Percentiles rank a stretch among this genome's conserved stretches.
These are phyloP conservation scores for Ichneumoninae sp. DNA, from an alignment of 2,888 invertebrate species.

Conservation along the genomic window DNA sequence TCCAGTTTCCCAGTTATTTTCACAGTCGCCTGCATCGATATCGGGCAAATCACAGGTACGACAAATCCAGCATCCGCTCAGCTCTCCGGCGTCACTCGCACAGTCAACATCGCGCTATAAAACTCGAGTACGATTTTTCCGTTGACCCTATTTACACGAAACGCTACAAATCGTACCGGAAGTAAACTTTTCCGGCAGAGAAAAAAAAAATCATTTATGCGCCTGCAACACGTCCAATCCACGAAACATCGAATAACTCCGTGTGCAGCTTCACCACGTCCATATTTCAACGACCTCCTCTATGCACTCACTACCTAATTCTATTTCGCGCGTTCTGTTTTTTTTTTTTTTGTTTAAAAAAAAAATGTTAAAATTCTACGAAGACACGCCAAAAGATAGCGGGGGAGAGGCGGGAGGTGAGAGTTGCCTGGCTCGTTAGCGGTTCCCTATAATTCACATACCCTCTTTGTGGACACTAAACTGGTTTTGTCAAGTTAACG, in stretches of 20 bases:
- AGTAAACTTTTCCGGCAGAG: background rate
- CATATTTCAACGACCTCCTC: background rate
- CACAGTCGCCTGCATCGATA: background rate
- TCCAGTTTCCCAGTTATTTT: background rate
- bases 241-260: background rate
- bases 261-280: background rate
- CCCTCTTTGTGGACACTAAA: slow-evolving; percentile 57
- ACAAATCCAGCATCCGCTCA: background rate
- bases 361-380: background rate
- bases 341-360: background rate
- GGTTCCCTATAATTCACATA: slow-evolving; percentile 48
- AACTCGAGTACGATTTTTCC: background rate
- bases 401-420: background rate
- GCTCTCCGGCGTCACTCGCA: background rate
- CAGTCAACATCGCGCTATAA: background rate
- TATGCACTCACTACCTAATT: background rate
- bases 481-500: slow-evolving; percentile 65
- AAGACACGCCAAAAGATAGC: background rate
- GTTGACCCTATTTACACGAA: background rate
- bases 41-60: slow-evolving; percentile 3
- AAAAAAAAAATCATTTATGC: background rate
- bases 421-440: slow-evolving; percentile 21
- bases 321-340: background rate
- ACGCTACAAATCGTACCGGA: background rate
- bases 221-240: background rate